Percentiles rank a stretch among this genome's conserved stretches.
Evolutionary conservation across 2,888 invertebrate species (phyloP).

Genomic region (Pyralis farinalis): DNA sequence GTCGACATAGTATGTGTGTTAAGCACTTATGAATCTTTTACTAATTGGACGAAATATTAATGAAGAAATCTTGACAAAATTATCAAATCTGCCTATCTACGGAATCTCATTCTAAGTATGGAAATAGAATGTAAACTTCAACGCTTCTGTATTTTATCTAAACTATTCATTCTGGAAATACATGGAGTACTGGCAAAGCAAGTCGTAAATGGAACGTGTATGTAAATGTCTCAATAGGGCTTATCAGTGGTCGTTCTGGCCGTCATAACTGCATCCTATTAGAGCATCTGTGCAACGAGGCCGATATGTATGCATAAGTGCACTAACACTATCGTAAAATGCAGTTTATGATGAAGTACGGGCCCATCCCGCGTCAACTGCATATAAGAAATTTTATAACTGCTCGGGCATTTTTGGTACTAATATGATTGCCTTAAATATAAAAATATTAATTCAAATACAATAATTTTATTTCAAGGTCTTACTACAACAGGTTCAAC

Average conservation of each 20-base stretch:
- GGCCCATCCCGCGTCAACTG: too few species aligned
- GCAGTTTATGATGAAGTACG: not conserved
- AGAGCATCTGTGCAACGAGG: not conserved
- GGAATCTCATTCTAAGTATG: not conserved
- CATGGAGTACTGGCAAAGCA: not conserved
- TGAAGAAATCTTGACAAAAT: conserved; percentile 1
- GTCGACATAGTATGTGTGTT: too few species aligned
- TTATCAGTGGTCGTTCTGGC: conserved; percentile 38
- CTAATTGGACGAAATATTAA: not conserved
- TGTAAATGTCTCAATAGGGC: conserved; percentile 44
- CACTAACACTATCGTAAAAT: not conserved
- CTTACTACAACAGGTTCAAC: too few species aligned
- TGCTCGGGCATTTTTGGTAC: too few species aligned
- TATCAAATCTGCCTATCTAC: not conserved
- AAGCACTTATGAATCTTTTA: not conserved
- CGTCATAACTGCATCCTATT: conserved; percentile 34
- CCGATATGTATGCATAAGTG: not conserved
- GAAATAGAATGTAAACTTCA: not conserved
- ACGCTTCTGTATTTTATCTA: not conserved
- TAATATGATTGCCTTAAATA: too few species aligned
- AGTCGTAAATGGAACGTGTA: conserved; percentile 35
- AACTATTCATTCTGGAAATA: not conserved
- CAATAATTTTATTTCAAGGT: too few species aligned
- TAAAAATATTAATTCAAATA: too few species aligned
- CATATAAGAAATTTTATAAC: too few species aligned